Base-by-base conservation (phyloP, 2,888 invertebrate genomes). In the Leptinotarsa tumamoca region DNA sequence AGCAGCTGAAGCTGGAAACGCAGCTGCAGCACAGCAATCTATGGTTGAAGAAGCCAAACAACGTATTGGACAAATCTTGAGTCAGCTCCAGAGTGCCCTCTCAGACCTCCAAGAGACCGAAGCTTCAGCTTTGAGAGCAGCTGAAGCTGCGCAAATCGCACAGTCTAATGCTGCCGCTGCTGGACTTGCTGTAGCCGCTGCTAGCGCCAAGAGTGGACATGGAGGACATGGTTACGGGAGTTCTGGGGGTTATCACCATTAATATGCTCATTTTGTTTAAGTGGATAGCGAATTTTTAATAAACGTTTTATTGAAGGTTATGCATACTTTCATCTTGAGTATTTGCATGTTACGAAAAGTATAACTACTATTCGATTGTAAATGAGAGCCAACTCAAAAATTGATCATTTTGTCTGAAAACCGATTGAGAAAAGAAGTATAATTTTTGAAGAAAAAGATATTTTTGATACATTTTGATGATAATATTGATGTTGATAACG, bases 61-160 rank as follows among this genome's bases (percentile, higher is more conserved):
- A 79, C 87, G 93, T 21, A 88, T 93, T n/a, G 90, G 91, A 78
- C 89, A 92, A 2, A 88, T 93, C n/a, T 91, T 92, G 73, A 92
- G 93, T n/a, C 93, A 94, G 82, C 89, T 94, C 17, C 90, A 91
- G 75, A 90, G 91, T 1, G 93, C 93, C 56, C 90, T 93, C 33
- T 88, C 92, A 75, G 94, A 94, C 85, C 93, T 93, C 83, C 92
- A 93, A 78, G 93, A 93, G 3, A 94, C 94, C 0, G 92, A 93
- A 84, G 86, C 90, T 0, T 93, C 94, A 4, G 92, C 94, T 0
- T 89, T 91, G 73, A 93, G 93, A 83, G 93, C 92, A 43, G 89
- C 90, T 88, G 90, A 91, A 74, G 90, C 92, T 1, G 94, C 93
- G 0, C 93, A 93, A 81, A 91, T 92, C 77, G 94, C 94, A 0